phyloP scores from a whole-genome alignment of 2,113 vertebrate genomes.

The Lepidiolamprologus cunningtoni region DNA sequence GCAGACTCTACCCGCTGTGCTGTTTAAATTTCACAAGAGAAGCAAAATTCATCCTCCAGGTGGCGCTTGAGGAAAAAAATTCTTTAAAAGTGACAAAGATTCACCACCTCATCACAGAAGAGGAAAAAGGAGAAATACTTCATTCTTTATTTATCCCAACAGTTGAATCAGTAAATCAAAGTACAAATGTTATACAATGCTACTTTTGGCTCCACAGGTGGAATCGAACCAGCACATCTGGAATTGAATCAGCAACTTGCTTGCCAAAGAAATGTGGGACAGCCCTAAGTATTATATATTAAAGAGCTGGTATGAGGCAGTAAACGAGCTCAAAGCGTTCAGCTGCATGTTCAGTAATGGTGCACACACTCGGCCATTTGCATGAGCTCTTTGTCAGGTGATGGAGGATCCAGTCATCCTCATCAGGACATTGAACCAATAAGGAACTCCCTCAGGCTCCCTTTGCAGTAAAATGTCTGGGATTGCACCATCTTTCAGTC shows the following conservation, averaged over 20 bases:
- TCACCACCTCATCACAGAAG: not conserved
- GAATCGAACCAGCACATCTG: not conserved
- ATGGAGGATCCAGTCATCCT: not conserved
- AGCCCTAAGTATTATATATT: not conserved
- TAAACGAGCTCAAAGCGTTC: not conserved
- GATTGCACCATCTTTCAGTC: not conserved
- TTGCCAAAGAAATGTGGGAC: not conserved
- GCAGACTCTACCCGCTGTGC: not conserved
- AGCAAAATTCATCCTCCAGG: not conserved
- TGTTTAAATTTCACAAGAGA: not conserved
- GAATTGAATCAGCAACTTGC: not conserved
- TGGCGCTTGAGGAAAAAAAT: not conserved
- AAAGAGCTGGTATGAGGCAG: not conserved
- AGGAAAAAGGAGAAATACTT: not conserved
- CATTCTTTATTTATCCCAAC: not conserved
- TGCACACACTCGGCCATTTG: not conserved
- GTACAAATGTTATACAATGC: not conserved
- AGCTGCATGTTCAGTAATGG: not conserved
- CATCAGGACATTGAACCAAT: not conserved
- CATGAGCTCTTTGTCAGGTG: not conserved
- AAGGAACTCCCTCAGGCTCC: not conserved
- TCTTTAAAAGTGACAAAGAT: not conserved
- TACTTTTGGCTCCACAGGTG: not conserved
- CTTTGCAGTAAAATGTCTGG: not conserved
- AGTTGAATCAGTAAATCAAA: not conserved